These are phyloP conservation scores for Botia kubotai DNA, from an alignment of 2,797 vertebrate genomes.

Conservation along the genomic window DNA sequence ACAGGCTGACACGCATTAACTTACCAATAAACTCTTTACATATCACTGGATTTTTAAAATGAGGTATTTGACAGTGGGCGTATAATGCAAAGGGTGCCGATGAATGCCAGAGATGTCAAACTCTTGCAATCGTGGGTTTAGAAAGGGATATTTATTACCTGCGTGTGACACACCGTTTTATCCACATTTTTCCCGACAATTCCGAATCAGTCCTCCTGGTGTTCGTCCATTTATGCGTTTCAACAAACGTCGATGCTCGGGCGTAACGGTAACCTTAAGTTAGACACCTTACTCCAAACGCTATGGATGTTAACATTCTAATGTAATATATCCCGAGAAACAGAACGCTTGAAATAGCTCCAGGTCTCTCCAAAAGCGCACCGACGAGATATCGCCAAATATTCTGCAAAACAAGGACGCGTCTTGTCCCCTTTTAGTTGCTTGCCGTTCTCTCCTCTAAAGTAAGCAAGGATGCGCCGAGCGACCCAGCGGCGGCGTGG, in stretches of 20 bases:
- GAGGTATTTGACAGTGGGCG: conserved; percentile 17
- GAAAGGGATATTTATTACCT: conserved; percentile 74
- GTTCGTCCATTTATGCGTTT: conserved; percentile 79
- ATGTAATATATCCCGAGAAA: conserved; percentile 71
- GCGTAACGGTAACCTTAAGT: conserved; percentile 72
- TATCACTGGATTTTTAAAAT: conserved; percentile 13
- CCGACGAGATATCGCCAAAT: conserved; percentile 32
- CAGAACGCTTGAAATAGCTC: conserved; percentile 70
- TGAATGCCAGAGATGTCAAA: conserved; percentile 11
- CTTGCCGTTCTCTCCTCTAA: conserved; percentile 50
- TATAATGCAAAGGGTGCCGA: not conserved
- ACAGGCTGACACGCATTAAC: conserved; percentile 18
- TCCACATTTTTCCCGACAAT: conserved; percentile 81
- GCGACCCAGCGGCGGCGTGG: conserved; percentile 54
- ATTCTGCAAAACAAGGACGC: conserved; percentile 64
- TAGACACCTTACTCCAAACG: conserved; percentile 79
- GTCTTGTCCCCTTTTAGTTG: conserved; percentile 60
- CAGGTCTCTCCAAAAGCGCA: conserved; percentile 54
- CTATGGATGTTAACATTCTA: conserved; percentile 73
- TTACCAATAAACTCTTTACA: conserved; percentile 32
- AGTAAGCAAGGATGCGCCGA: conserved; percentile 43
- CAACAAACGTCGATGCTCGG: conserved; percentile 72
- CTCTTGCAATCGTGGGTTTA: not conserved
- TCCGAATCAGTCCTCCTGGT: conserved; percentile 79
- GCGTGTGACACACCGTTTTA: conserved; percentile 81